phyloP scores from a whole-genome alignment of 2,797 vertebrate species.

The Martes flavigula region DNA sequence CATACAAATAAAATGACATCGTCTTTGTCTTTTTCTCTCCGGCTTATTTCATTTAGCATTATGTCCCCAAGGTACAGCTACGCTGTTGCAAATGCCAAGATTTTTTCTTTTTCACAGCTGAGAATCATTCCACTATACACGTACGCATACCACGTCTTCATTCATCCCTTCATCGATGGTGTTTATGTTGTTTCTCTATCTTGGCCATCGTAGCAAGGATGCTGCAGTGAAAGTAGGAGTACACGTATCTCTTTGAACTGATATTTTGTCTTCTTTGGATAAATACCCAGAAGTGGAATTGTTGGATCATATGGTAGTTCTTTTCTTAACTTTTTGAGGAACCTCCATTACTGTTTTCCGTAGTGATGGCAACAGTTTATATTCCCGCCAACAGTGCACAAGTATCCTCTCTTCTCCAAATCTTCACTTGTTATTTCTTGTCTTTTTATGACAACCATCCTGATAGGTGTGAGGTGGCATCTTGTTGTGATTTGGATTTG shows the following conservation, averaged over 20 bases:
- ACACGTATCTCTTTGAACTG: not conserved
- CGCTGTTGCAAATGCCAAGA: not conserved
- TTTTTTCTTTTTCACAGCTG: not conserved
- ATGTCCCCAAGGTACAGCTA: not conserved
- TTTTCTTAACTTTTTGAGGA: not conserved
- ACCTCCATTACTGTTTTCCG: not conserved
- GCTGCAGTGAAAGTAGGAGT: not conserved
- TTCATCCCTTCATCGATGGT: too few relatives aligned
- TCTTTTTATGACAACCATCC: not conserved
- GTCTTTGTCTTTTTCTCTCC: not conserved
- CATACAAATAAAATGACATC: not conserved
- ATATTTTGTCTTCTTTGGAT: not conserved
- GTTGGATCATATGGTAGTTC: not conserved
- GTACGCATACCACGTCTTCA: not conserved
- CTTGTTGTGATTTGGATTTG: not conserved
- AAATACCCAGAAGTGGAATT: not conserved
- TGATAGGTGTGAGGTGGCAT: not conserved
- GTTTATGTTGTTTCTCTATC: not conserved
- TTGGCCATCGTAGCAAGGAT: not conserved
- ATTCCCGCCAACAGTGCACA: not conserved
- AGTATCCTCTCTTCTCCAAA: not conserved
- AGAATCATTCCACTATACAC: not conserved
- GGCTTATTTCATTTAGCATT: not conserved
- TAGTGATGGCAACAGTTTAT: not conserved
- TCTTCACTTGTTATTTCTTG: not conserved